Evolutionary conservation across 2,113 vertebrate species (phyloP), one percentile per base, ranked within the genome.

Genomic region (Tinamus guttatus): DNA sequence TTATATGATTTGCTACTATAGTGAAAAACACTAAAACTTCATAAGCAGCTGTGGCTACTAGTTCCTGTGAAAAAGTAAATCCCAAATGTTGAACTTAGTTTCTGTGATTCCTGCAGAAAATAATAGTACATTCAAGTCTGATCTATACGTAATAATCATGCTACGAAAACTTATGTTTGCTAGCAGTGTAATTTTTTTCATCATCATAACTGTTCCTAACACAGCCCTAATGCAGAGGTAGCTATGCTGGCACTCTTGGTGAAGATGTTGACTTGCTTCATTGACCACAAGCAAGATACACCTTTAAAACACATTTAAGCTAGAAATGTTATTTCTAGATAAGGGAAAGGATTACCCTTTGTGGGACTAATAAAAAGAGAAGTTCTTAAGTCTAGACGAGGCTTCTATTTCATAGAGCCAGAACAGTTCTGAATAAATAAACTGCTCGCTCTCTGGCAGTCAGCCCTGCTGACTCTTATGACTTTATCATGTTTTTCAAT

Each of bases 1-100:
- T 78, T 87, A 7, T 7, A 47, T 73, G 11, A 69, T 91, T 85
- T 91, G 28, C 78, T 85, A 58, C 74, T 45, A 62, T n/a, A 84
- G 56, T 73, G n/a, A 89, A 81, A 93, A 95, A 60, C 75, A 68
- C 81, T 85, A 81, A 84, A 84, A 79, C 47, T 93, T 93, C 40
- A 69, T 65, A 79, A 85, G 58, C 84, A 79, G 32, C 34, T 92
- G 58, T 69, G 81, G 47, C 65, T 92, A 62, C 38, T 89, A 85
- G 58, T 27, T 67, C 5, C 34, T 89, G 20, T 24, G 9, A 87
- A 93, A 92, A 84, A 79, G 34, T 11, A 73, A 94, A 92, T 76
- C 40, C 28, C 62, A 62, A 89, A 84, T 65, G 73, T 82, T 24
- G 11, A 79, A 1, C 28, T 79, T 89, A 28, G 11, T 75, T 87